Percentiles rank a stretch among this genome's conserved stretches.
phyloP scores from a whole-genome alignment of 2,113 vertebrate genomes.

The Nothoprocta pentlandii region DNA sequence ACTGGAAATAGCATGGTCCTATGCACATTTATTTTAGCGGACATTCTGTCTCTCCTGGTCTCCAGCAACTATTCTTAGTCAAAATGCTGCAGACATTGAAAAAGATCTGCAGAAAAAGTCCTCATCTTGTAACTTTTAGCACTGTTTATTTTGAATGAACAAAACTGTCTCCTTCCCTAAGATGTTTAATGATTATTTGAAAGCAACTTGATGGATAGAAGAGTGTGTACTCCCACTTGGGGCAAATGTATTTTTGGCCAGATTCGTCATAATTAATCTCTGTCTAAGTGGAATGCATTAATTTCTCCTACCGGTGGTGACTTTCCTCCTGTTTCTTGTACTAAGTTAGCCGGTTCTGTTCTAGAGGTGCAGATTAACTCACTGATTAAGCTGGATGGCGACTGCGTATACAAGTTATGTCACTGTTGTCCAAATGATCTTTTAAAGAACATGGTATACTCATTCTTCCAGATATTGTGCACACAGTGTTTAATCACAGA shows the following conservation, averaged over 20 bases:
- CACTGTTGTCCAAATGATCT: conserved; percentile 31
- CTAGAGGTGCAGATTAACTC: conserved; percentile 17
- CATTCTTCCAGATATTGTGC: background rate
- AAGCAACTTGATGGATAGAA: conserved; percentile 46
- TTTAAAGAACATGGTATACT: conserved; percentile 57
- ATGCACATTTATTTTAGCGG: background rate
- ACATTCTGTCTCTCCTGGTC: background rate
- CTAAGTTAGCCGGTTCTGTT: conserved; percentile 40
- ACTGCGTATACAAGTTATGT: conserved; percentile 14
- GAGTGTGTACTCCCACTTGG: background rate
- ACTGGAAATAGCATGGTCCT: background rate
- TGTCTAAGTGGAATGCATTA: conserved; percentile 56
- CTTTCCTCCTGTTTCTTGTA: conserved; percentile 52
- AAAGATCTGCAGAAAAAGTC: background rate
- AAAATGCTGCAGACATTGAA: background rate
- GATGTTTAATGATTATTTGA: conserved; percentile 55
- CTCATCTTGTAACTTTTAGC: background rate
- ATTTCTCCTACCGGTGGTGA: conserved; percentile 44
- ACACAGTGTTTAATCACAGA: background rate
- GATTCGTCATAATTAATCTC: conserved; percentile 60
- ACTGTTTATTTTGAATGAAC: background rate
- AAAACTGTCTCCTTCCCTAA: background rate
- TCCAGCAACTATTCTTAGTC: background rate
- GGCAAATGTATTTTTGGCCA: conserved; percentile 24
- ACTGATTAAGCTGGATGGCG: conserved; percentile 27